These are phyloP conservation scores for Pinna nobilis DNA, from an alignment of 1,140 invertebrate genomes.

Conservation along the genomic window DNA sequence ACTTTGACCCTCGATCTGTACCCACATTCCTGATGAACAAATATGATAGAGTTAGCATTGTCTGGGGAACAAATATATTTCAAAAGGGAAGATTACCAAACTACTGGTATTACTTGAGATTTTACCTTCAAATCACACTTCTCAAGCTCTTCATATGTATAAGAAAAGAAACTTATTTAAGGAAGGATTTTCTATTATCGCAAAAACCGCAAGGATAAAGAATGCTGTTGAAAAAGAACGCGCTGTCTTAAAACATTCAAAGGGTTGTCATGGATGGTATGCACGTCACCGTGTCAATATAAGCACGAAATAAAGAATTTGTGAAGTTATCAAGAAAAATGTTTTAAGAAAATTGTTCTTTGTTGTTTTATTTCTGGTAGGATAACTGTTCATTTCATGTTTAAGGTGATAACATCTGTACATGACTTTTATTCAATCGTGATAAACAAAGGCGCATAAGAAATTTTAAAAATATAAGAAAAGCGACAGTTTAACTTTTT, in stretches of 20 bases:
- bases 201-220: not conserved
- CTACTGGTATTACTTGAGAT: not conserved
- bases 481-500: not conserved
- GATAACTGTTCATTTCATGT: too few species aligned
- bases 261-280: too few species aligned
- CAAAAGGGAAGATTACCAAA: too few species aligned
- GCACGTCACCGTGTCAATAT: too few species aligned
- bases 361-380: too few species aligned
- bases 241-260: too few species aligned
- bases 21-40: not conserved
- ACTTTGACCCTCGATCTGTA: slow-evolving; percentile 10
- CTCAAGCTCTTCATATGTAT: not conserved
- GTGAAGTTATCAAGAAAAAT: too few species aligned
- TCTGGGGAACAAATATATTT: not conserved
- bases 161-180: not conserved
- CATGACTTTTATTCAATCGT: too few species aligned
- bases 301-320: too few species aligned
- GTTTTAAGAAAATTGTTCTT: too few species aligned
- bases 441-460: not conserved
- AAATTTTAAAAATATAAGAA: not conserved
- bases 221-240: too few species aligned
- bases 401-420: too few species aligned
- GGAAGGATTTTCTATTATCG: not conserved
- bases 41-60: not conserved
- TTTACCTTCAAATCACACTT: not conserved